Base-by-base conservation (phyloP, 2,888 invertebrate species). In the Conchocele bisecta region DNA sequence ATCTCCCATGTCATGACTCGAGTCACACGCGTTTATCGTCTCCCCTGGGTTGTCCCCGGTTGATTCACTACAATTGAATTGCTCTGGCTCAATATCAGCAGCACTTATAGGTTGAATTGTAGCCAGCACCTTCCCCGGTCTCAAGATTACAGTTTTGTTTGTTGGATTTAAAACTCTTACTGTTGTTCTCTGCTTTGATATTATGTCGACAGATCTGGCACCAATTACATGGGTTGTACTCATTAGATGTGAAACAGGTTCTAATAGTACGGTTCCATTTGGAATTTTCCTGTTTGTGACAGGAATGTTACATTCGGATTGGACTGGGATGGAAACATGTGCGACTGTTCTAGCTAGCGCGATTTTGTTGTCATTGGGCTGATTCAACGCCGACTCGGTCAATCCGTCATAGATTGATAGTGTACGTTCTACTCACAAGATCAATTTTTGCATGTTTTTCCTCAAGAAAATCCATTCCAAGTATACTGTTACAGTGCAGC, bases 361-460 rank as follows among this genome's bases (percentile, higher is more conserved):
- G 17, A 1, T 20, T 1, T 13, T 11, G 7, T 17, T 41, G 1
- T 41, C 41, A 17, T 17, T 1, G 13, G 11, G 41, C 20, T 17
- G 41, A 17, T 41, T 41, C 11, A 41, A 41, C 11, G 17, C 15
- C 9, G 41, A 41, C 6, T 17, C 1, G 17, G 13, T 41, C 41
- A 41, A 17, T 41, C 41, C 41, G 20, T 41, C 11, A 41, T 41
- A 41, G 20, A 11, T 7, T 17, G 15, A 41, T 7, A 41, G 20
- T n/a, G n/a, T n/a, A n/a, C 17, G 9, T 41, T 41, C 13, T 13
- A 1, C 20, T 41, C 17, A 17, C 17, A 7, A 41, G 20, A 41
- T 41, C 41, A 41, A 39, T 13, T 41, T 41, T 41, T 41, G 41
- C 41, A 41, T 41, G 13, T 41, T 41, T 39, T 41, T 41, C 15